Base-by-base conservation (phyloP, 2,888 invertebrate genomes). In the Archips xylosteana region DNA sequence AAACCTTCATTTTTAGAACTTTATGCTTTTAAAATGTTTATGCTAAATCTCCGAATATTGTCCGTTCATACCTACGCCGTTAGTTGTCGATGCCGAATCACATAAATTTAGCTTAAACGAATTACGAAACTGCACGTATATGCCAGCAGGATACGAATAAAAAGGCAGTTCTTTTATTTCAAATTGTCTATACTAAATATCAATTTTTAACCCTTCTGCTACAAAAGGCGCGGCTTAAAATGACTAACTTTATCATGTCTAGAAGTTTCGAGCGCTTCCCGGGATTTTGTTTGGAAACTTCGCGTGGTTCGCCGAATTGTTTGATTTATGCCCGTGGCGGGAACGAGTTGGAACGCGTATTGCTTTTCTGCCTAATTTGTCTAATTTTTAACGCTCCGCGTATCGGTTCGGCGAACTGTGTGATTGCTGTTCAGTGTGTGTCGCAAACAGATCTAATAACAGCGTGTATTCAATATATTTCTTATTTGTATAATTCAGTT, bases 311-410 rank as follows among this genome's bases (percentile, higher is more conserved):
- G 36, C 65, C 49, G 51, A 65, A 65, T 65, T 65, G 65, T 65
- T 65, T 65, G 65, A 65, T 65, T 51, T 65, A 65, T 65, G 65
- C 51, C 51, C 23, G 36, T 65, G 65, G 51, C 65, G 36, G 34
- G 34, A 51, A 51, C 36, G 51, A 65, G 65, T 65, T 51, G 15
- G 34, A 23, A 51, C 65, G 49, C 51, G 32, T 36, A 47, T 47
- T 63, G 63, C 45, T 63, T 63, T 47, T 63, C 45, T 32, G 51
- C 65, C 51, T 65, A 51, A 51, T 65, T 65, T 65, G 51, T 65
- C 15, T 36, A 39, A 65, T 65, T 57, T 57, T 54, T 54, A 23
- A 54, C 57, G 32, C 32, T 57, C 32, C 57, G 10, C n/a, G 57
- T 10, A 32, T 57, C 10, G 32, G 57, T 57, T 57, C 12, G 32